Evolutionary conservation across 2,797 vertebrate species (phyloP).

Genomic region (Kryptolebias ocellatus): DNA sequence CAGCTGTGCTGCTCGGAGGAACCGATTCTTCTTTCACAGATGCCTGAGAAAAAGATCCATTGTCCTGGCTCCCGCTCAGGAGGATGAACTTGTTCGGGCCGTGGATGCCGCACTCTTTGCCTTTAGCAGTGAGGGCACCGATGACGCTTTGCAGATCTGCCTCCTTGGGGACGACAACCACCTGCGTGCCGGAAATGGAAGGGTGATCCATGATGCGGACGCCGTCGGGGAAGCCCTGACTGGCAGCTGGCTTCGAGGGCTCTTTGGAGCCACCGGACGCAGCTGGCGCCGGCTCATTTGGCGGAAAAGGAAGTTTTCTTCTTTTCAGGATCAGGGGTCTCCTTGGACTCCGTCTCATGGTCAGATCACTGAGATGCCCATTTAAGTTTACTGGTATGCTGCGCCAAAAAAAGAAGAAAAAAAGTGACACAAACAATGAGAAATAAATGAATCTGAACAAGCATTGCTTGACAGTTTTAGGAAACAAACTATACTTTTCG

Average conservation of each 20-base stretch:
- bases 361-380: constrained; percentile 70
- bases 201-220: constrained; percentile 91
- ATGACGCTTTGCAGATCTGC: constrained; percentile 90
- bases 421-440: constrained; percentile 7
- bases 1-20: constrained; percentile 16
- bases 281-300: constrained; percentile 54
- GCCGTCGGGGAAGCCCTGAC: constrained; percentile 79
- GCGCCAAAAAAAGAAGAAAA: background rate
- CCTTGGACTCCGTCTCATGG: constrained; percentile 92
- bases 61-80: constrained; percentile 75
- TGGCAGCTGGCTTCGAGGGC: constrained; percentile 16
- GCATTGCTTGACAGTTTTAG: background rate
- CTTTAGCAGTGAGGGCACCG: constrained; percentile 87
- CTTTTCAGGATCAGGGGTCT: constrained; percentile 96
- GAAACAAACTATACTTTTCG: rapidly evolving
- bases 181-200: constrained; percentile 87
- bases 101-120: constrained; percentile 86
- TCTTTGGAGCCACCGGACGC: constrained; percentile 34
- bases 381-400: constrained; percentile 56
- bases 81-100: constrained; percentile 96
- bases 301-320: constrained; percentile 87
- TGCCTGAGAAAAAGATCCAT: constrained; percentile 32
- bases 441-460: background rate
- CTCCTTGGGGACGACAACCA: constrained; percentile 87
- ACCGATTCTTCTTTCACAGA: constrained; percentile 1